Percentiles rank a stretch among this genome's conserved stretches.
These are phyloP conservation scores for Haliclystus octoradiatus DNA, from an alignment of 30 jellyfish, hydroid and myxozoan genomes.

Conservation along the genomic window DNA sequence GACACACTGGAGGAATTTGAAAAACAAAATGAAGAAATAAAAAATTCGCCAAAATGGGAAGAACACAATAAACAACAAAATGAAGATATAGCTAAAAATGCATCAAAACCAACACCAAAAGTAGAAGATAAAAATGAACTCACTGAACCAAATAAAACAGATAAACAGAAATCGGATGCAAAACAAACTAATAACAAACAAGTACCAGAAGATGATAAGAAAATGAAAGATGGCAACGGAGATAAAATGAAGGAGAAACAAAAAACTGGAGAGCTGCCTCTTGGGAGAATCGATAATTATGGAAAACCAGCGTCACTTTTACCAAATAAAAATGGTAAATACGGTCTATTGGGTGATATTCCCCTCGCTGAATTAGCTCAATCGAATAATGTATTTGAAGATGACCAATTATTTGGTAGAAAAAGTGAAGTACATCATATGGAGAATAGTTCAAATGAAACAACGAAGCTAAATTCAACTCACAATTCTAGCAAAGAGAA, in stretches of 20 bases:
- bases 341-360: slow-evolving; percentile 36
- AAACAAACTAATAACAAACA: background rate
- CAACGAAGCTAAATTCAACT: background rate
- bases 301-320: background rate
- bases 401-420: background rate
- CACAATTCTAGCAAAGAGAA: background rate
- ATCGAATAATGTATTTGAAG: background rate
- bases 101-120: background rate
- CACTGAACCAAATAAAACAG: background rate
- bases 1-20: slow-evolving; percentile 71
- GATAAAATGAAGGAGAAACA: background rate
- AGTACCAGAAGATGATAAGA: background rate
- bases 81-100: background rate
- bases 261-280: background rate
- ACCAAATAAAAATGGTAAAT: background rate
- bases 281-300: background rate
- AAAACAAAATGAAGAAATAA: slow-evolving; percentile 4
- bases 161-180: background rate
- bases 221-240: background rate
- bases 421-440: background rate
- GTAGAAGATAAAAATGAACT: background rate
- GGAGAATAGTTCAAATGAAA: background rate
- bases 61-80: background rate
- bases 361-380: background rate
- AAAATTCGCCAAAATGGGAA: background rate